phyloP scores from a whole-genome alignment of 2,888 invertebrate genomes.

The Aspidiotus destructor region DNA sequence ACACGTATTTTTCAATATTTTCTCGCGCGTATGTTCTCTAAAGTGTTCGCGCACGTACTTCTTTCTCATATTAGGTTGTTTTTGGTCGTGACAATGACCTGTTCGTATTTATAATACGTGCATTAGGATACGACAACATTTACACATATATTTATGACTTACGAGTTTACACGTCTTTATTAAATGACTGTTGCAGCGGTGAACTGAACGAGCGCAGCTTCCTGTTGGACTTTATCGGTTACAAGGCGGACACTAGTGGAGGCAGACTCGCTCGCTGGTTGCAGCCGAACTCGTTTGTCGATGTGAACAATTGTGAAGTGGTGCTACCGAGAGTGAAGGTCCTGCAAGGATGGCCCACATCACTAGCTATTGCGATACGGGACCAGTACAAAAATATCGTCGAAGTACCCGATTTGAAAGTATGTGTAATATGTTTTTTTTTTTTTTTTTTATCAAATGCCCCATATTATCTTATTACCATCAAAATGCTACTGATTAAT shows the following conservation, averaged over 20 bases:
- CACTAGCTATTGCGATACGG: constrained; percentile 67
- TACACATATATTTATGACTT: no score
- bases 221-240: constrained; percentile 81
- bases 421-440: constrained; percentile 41
- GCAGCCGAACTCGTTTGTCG: constrained; percentile 83
- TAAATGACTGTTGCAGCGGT: constrained; percentile 47
- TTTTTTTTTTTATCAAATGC: not conserved
- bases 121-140: no score
- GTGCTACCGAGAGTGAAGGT: constrained; percentile 60
- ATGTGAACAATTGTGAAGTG: constrained; percentile 78
- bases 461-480: no score
- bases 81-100: no score
- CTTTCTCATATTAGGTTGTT: no score
- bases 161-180: no score
- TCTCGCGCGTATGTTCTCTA: no score
- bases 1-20: no score
- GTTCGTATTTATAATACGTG: no score
- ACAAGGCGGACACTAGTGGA: constrained; percentile 75
- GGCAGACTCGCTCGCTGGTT: constrained; percentile 90
- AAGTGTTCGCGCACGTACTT: no score
- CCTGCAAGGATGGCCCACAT: constrained; percentile 73
- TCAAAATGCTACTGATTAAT: no score
- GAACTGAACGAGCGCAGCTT: constrained; percentile 87
- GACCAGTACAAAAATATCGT: constrained; percentile 90
- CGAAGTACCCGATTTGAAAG: constrained; percentile 72